phyloP scores from a whole-genome alignment of 1,140 invertebrate species.

The Physella acuta region DNA sequence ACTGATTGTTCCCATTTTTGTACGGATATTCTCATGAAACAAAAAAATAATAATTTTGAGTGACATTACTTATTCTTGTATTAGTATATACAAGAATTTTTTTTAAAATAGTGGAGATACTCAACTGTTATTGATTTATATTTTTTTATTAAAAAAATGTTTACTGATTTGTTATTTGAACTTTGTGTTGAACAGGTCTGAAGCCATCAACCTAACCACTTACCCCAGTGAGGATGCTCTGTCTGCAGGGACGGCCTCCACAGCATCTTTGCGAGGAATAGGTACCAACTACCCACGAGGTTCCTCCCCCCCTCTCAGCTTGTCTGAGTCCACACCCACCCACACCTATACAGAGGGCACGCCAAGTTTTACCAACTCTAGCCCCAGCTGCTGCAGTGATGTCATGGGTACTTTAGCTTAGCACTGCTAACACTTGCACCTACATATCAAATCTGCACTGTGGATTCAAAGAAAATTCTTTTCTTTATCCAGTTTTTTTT shows the following conservation, averaged over 20 bases:
- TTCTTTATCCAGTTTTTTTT: background rate
- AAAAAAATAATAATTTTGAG: no score
- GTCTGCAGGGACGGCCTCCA: conserved; percentile 9
- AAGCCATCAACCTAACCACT: conserved; percentile 25
- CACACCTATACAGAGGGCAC: conserved; percentile 90
- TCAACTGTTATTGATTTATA: no score
- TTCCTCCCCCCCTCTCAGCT: conserved; percentile 82
- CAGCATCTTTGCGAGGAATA: background rate
- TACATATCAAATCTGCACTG: background rate
- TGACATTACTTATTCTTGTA: no score
- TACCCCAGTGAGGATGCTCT: conserved; percentile 28
- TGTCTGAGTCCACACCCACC: conserved; percentile 88
- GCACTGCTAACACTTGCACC: background rate
- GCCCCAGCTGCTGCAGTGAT: conserved; percentile 62
- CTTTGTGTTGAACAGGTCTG: conserved; percentile 28
- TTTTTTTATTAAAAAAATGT: no score
- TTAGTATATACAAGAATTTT: no score
- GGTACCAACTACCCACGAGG: conserved; percentile 50
- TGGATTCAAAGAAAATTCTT: background rate
- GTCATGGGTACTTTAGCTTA: conserved; percentile 43
- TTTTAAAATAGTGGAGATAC: no score
- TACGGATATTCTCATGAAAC: no score
- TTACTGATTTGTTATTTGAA: background rate
- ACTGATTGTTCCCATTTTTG: no score
- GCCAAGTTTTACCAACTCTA: conserved; percentile 93